A percentile compares a stretch with the other conserved stretches of the same genome.
These are phyloP conservation scores for Nothura maculosa DNA, from an alignment of 2,797 vertebrate genomes.

Conservation along the genomic window DNA sequence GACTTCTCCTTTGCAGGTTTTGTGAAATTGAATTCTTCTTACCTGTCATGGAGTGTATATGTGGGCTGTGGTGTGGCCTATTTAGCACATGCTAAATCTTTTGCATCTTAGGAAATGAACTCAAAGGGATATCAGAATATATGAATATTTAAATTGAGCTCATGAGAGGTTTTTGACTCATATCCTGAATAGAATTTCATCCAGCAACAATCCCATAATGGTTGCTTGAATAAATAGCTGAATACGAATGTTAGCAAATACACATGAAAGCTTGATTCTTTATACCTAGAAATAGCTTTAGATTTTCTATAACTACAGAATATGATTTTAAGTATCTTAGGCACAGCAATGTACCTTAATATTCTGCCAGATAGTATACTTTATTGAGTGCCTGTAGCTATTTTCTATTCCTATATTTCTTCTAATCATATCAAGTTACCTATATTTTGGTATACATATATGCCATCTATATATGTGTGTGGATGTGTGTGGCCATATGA, in stretches of 20 bases:
- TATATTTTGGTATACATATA: not conserved
- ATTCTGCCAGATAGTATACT: not conserved
- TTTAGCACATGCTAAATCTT: not conserved
- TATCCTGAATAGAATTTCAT: not conserved
- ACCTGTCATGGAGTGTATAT: not conserved
- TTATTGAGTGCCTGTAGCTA: not conserved
- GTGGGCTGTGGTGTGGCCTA: not conserved
- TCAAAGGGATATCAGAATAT: not conserved
- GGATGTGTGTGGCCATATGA: fast-evolving
- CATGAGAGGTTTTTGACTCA: not conserved
- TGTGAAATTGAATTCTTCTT: not conserved
- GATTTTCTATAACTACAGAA: not conserved
- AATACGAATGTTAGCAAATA: not conserved
- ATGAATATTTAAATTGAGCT: not conserved
- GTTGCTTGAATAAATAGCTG: not conserved
- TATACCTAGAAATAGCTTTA: not conserved
- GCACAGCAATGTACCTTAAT: not conserved
- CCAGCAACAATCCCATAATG: not conserved
- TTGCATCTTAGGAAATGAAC: not conserved
- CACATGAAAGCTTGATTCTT: not conserved
- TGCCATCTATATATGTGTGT: not conserved
- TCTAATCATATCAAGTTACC: not conserved
- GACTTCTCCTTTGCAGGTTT: not conserved
- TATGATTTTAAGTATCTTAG: not conserved
- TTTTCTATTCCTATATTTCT: not conserved